phyloP scores from a whole-genome alignment of 2,113 vertebrate species.

The Hippoglossus stenolepis region DNA sequence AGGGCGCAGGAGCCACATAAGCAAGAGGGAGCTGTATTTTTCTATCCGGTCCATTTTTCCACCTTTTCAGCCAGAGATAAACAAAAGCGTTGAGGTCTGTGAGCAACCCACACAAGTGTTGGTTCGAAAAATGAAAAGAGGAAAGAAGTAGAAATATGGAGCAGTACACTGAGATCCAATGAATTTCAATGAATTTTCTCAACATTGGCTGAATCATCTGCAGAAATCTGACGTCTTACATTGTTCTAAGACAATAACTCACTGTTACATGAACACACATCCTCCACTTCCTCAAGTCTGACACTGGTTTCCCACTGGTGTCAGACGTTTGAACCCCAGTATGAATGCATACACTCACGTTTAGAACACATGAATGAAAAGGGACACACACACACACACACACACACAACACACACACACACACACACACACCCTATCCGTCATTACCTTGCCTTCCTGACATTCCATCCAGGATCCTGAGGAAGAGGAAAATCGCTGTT shows the following conservation, averaged over 20 bases:
- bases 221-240: neutral
- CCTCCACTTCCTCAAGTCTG: neutral
- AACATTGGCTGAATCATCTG: neutral
- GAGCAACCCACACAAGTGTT: neutral
- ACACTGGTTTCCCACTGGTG: neutral
- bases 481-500: constrained; percentile 62
- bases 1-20: constrained; percentile 16
- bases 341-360: neutral
- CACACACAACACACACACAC: constrained; percentile 26
- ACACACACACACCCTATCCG: too few species aligned
- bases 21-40: constrained; percentile 19
- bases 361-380: neutral
- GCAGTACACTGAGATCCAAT: neutral
- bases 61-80: constrained; percentile 18
- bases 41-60: constrained; percentile 21
- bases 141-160: neutral
- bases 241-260: neutral
- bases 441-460: constrained; percentile 46
- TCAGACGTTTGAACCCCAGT: neutral
- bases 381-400: constrained; percentile 3
- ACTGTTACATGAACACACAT: neutral
- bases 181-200: neutral
- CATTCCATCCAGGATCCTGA: constrained; percentile 49
- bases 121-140: neutral
- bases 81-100: constrained; percentile 1